These are phyloP conservation scores for Phyllotreta cruciferae DNA, from an alignment of 2,888 invertebrate species.

Conservation along the genomic window DNA sequence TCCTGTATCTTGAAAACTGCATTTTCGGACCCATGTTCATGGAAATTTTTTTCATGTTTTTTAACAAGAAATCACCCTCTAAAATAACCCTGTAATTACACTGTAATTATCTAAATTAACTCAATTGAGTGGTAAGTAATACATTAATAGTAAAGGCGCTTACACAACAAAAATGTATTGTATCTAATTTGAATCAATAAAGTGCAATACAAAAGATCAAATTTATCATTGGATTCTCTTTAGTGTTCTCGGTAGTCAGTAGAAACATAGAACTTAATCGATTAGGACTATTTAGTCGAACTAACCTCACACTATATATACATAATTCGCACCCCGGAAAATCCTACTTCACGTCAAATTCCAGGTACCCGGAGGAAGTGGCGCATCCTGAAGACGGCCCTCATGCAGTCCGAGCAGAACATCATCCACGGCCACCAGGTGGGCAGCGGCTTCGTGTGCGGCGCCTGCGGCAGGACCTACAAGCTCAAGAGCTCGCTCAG, in stretches of 20 bases:
- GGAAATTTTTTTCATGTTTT: too few species aligned
- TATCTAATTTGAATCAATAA: not conserved
- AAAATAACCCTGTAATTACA: too few species aligned
- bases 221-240: too few species aligned
- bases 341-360: slow-evolving; percentile 15
- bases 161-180: slow-evolving; percentile 22
- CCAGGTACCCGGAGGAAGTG: slow-evolving; percentile 6
- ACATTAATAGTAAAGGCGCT: too few species aligned
- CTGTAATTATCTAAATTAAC: too few species aligned
- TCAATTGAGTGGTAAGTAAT: too few species aligned
- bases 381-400: slow-evolving; percentile 32
- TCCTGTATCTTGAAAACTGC: too few species aligned
- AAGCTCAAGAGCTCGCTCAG: slow-evolving; percentile 54
- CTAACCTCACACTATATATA: not conserved
- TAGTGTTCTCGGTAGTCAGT: too few species aligned
- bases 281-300: not conserved
- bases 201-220: not conserved
- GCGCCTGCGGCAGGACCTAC: slow-evolving; percentile 84
- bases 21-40: too few species aligned
- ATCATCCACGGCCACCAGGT: slow-evolving; percentile 10
- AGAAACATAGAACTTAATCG: not conserved
- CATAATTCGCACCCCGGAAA: not conserved
- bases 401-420: slow-evolving; percentile 26
- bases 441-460: slow-evolving; percentile 69
- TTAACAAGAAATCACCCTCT: too few species aligned